phyloP scores from a whole-genome alignment of 2,797 vertebrate genomes.

The Nannoperca obscura region DNA sequence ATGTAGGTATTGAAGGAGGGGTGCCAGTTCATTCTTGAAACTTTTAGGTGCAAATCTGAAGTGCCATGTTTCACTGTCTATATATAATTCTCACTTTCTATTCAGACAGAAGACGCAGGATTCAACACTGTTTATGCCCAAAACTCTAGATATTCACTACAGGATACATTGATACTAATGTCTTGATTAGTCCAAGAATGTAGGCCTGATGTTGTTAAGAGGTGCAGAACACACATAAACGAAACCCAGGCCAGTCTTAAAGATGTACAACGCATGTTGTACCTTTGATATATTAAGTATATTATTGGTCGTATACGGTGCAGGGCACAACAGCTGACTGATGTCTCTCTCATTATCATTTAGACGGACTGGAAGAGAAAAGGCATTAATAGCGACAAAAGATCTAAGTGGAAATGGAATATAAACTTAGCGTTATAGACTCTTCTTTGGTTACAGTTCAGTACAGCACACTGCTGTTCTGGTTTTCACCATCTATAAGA shows the following conservation, averaged over 20 bases:
- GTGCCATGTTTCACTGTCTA: neutral
- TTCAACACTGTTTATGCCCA: neutral
- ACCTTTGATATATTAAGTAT: neutral
- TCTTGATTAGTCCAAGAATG: slow-evolving; percentile 53
- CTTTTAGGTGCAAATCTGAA: slow-evolving; percentile 37
- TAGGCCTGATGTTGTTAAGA: slow-evolving; percentile 22
- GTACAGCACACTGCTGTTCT: neutral
- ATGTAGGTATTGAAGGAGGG: slow-evolving; percentile 6
- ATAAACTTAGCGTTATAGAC: slow-evolving; percentile 33
- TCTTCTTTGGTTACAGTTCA: slow-evolving; percentile 23
- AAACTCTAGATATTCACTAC: slow-evolving; percentile 27
- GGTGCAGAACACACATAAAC: slow-evolving; percentile 6
- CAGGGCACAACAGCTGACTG: slow-evolving; percentile 29
- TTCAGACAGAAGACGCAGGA: neutral
- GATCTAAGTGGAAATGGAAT: slow-evolving; percentile 11
- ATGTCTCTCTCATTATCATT: neutral
- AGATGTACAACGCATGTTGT: slow-evolving; percentile 1
- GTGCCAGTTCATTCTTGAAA: slow-evolving; percentile 43
- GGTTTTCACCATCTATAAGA: slow-evolving; percentile 1
- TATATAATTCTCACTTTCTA: neutral
- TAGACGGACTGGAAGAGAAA: neutral
- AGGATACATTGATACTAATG: slow-evolving; percentile 45
- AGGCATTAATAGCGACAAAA: neutral
- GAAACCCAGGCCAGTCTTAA: slow-evolving; percentile 9
- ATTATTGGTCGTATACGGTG: neutral